Conservation (phyloP, 2,888 invertebrate genomes). For the Zonitis immaculata region DNA sequence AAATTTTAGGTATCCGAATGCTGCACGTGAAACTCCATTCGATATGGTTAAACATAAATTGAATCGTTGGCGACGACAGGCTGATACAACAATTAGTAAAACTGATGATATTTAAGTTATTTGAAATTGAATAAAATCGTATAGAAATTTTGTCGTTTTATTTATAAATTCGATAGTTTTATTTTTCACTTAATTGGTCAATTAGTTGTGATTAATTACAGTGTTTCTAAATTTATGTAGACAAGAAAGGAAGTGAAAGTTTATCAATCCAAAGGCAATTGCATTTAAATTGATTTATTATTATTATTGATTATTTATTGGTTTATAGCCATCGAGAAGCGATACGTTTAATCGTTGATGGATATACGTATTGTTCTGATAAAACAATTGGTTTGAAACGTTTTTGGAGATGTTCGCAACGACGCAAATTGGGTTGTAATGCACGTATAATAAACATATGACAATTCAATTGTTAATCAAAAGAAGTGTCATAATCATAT, state of each 20-base stretch:
- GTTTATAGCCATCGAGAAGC: slow-evolving; percentile 17
- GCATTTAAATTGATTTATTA: not conserved
- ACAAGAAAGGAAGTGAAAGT: too few relatives aligned
- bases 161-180: too few relatives aligned
- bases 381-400: slow-evolving; percentile 18
- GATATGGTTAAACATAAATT: slow-evolving; percentile 41
- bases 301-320: not conserved
- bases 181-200: too few relatives aligned
- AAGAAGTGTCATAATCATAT: slow-evolving; percentile 22
- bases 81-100: slow-evolving; percentile 12
- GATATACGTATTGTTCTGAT: slow-evolving; percentile 23
- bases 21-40: slow-evolving; percentile 41
- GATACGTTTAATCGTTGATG: slow-evolving; percentile 18
- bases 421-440: slow-evolving; percentile 23
- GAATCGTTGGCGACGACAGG: slow-evolving; percentile 39
- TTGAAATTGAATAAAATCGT: slow-evolving; percentile 3
- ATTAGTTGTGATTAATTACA: too few relatives aligned
- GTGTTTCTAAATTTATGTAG: too few relatives aligned
- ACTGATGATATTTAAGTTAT: not conserved
- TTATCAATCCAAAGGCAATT: too few relatives aligned
- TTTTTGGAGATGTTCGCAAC: slow-evolving; percentile 29
- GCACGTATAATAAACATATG: slow-evolving; percentile 25
- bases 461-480: slow-evolving; percentile 9
- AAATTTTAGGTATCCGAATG: slow-evolving; percentile 42
- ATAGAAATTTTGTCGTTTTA: slow-evolving; percentile 1